These are phyloP conservation scores for Dorcus parallelipipedus DNA, from an alignment of 2,888 invertebrate species.

Conservation along the genomic window DNA sequence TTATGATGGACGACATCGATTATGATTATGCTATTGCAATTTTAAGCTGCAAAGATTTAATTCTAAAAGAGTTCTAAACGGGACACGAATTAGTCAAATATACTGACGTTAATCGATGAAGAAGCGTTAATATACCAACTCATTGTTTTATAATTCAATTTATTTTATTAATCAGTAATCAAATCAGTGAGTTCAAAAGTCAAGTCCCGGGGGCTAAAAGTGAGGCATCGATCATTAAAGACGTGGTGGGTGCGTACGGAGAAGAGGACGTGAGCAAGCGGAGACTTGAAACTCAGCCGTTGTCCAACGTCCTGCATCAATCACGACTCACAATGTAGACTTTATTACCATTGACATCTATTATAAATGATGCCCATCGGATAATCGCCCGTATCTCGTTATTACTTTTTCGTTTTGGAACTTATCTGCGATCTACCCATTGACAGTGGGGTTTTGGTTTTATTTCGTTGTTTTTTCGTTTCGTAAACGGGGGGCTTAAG, in stretches of 20 bases:
- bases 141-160: slow-evolving; percentile 23
- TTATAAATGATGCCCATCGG: slow-evolving; percentile 41
- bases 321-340: slow-evolving; percentile 42
- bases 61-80: too few relatives aligned
- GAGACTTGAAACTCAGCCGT: slow-evolving; percentile 16
- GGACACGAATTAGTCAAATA: too few relatives aligned
- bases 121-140: slow-evolving; percentile 7
- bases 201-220: slow-evolving; percentile 25
- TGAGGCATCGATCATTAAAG: slow-evolving; percentile 24
- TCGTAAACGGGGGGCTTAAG: neutral
- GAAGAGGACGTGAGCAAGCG: neutral
- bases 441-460: slow-evolving; percentile 22
- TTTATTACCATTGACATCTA: slow-evolving; percentile 44
- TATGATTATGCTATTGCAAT: too few relatives aligned
- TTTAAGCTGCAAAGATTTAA: too few relatives aligned
- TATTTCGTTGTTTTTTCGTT: slow-evolving; percentile 6
- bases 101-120: neutral
- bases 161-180: slow-evolving; percentile 24
- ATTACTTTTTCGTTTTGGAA: slow-evolving; percentile 23
- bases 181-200: slow-evolving; percentile 24
- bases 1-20: neutral
- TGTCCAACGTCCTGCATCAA: slow-evolving; percentile 37
- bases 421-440: slow-evolving; percentile 28
- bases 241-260: neutral
- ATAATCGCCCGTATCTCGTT: slow-evolving; percentile 32